A percentile compares a stretch with the other conserved stretches of the same genome.
These are phyloP conservation scores for Centropristis striata DNA, from an alignment of 2,113 vertebrate genomes.

Conservation along the genomic window DNA sequence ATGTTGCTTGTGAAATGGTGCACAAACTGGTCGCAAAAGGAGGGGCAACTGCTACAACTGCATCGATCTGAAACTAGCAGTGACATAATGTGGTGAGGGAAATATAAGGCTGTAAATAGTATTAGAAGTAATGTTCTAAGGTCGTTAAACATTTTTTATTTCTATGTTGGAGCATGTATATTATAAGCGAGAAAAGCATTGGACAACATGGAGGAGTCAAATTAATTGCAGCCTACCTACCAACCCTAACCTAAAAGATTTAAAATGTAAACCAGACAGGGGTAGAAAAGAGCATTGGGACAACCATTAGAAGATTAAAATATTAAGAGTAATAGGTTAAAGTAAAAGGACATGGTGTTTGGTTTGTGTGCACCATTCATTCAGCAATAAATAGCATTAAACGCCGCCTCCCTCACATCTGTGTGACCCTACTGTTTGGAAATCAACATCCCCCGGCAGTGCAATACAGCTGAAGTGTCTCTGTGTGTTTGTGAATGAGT, in stretches of 20 bases:
- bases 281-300: not conserved
- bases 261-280: not conserved
- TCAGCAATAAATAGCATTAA: not conserved
- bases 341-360: not conserved
- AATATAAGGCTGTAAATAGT: too few species aligned
- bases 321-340: not conserved
- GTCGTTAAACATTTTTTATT: too few species aligned
- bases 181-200: not conserved
- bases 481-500: slow-evolving; percentile 7
- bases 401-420: not conserved
- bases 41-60: too few species aligned
- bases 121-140: too few species aligned
- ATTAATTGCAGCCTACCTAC: too few species aligned
- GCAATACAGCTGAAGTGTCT: slow-evolving; percentile 17
- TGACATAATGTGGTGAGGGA: too few species aligned
- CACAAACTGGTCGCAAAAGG: too few species aligned
- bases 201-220: not conserved
- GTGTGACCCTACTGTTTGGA: slow-evolving; percentile 7
- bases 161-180: too few species aligned
- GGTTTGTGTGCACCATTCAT: not conserved
- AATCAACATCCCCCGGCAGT: not conserved
- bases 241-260: not conserved
- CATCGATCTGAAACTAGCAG: too few species aligned
- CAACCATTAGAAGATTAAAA: slow-evolving; percentile 13
- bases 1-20: too few species aligned